Conservation (phyloP, 2,113 vertebrate genomes). For the Brienomyrus brachyistius region DNA sequence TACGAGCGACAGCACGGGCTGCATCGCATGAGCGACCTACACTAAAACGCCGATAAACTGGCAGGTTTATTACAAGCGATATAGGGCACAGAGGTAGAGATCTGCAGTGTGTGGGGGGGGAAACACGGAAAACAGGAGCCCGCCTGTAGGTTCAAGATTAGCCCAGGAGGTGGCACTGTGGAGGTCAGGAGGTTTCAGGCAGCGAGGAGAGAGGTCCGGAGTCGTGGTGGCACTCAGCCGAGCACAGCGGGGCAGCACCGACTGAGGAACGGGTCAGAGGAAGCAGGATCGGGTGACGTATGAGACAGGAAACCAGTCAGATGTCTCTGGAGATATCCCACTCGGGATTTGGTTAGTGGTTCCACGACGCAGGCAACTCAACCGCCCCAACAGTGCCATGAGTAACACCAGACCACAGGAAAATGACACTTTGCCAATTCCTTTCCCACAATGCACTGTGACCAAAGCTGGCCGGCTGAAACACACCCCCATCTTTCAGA, state of each 20-base stretch:
- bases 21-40: background rate
- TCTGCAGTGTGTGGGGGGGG: background rate
- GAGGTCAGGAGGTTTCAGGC: slow-evolving; percentile 14
- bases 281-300: background rate
- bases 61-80: background rate
- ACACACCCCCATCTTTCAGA: background rate
- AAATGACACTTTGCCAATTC: slow-evolving; percentile 29
- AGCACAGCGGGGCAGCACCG: background rate
- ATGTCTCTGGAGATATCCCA: background rate
- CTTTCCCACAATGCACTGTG: slow-evolving; percentile 7
- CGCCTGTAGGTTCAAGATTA: slow-evolving; percentile 1
- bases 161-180: slow-evolving; percentile 30
- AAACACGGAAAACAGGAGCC: background rate
- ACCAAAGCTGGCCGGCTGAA: background rate
- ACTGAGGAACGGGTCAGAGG: background rate
- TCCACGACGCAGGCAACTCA: background rate
- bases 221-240: background rate
- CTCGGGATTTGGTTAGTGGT: background rate
- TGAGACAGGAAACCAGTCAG: background rate
- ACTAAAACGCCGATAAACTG: background rate
- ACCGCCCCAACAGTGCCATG: background rate
- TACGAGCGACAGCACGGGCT: background rate
- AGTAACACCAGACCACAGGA: background rate
- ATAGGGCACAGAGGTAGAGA: slow-evolving; percentile 21
- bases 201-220: background rate